Evolutionary conservation across 2,113 vertebrate species (phyloP), one percentile per base, ranked within the genome.

Genomic region (Caloenas nicobarica): DNA sequence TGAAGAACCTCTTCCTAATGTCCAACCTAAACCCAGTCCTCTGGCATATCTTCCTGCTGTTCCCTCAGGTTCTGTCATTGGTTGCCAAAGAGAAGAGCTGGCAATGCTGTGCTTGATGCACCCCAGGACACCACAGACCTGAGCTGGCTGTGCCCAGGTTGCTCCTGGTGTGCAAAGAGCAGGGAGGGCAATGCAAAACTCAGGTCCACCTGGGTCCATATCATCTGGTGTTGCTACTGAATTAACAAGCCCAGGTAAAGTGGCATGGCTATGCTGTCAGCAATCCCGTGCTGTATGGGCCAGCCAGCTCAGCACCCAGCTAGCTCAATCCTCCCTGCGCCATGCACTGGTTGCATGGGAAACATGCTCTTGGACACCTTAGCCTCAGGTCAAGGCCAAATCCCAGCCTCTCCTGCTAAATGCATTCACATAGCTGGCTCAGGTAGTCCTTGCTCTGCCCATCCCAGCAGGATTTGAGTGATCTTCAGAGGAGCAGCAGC

Each of bases 211-310:
- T 73, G 46, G 16, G 34, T 54, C 68, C 42, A 21, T 19, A 56
- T 56, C 6, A 0, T 25, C 14, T 36, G 34, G 18, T 56, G 33
- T 18, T 65, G 26, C 26, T 68, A 25, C 22, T 51, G 58, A 84
- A 56, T 73, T 65, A 72, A 66, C 10, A 73, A 73, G 23, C 10
- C 34, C 42, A 70, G 31, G 36, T 29, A 76, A 89, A n/a, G 8
- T 16, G 34, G 10, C 38, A 33, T 7, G 7, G 57, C 51, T 78
- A n/a, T 48, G 56, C 10, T 31, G 51, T 48, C 70, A 66, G 70
- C 64, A 51, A 26, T 13, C 13, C 42, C 1, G 1, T 31, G 40
- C 48, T 44, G 21, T 33, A 64, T 0, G 0, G 50, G 46, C 28
- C 36, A 53, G 69, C 24, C 17, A 64, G 51, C 24, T 25, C 17